Conservation (phyloP, 2,888 invertebrate species). For the Athalia rosae region DNA sequence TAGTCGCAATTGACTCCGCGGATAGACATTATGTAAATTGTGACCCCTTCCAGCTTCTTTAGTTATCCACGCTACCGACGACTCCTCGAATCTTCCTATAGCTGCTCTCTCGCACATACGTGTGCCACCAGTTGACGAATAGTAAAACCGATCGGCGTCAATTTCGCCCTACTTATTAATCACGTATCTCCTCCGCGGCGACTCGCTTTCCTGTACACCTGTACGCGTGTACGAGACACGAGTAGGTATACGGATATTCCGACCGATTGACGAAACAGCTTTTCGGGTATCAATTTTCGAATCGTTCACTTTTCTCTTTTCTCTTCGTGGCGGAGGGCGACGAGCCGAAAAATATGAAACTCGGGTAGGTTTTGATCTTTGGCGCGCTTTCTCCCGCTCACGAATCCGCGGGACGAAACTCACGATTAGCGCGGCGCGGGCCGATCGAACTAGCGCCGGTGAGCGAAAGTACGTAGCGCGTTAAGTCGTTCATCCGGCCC, state of each 20-base stretch:
- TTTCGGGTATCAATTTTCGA: neutral
- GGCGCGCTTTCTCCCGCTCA: too few species aligned
- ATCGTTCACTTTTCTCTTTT: neutral
- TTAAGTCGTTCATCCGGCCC: neutral
- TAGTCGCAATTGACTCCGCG: conserved; percentile 11
- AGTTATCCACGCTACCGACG: neutral
- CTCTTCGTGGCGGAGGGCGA: neutral
- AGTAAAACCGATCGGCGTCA: neutral
- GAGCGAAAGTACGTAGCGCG: neutral
- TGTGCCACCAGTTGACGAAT: too few species aligned
- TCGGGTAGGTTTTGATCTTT: too few species aligned
- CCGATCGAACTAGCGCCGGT: neutral
- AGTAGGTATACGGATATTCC: neutral
- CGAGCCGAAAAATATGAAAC: neutral
- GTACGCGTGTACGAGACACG: too few species aligned
- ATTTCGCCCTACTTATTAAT: conserved; percentile 11
- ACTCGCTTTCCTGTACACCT: neutral
- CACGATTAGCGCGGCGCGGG: neutral
- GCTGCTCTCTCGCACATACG: too few species aligned
- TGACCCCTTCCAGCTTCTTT: conserved; percentile 12
- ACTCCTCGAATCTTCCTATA: too few species aligned
- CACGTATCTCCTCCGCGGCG: neutral
- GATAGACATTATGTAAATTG: conserved; percentile 16
- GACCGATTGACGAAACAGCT: too few species aligned
- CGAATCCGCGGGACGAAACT: neutral